Evolutionary conservation across 2,113 vertebrate species (phyloP).

Genomic region (Saimiri boliviensis): DNA sequence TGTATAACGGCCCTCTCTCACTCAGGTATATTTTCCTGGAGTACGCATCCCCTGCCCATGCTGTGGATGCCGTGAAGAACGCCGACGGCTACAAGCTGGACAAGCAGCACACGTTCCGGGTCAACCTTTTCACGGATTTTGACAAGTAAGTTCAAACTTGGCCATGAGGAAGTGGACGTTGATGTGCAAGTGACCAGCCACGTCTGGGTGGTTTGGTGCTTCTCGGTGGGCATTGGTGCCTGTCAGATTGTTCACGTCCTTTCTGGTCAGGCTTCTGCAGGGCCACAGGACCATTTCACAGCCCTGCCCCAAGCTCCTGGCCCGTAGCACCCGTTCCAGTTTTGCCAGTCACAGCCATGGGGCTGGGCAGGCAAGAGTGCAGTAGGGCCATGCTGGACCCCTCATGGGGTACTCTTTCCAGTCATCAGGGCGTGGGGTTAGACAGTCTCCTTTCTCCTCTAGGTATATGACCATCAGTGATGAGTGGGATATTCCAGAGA

Average conservation of each 20-base stretch:
- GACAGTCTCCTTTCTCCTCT: conserved; percentile 24
- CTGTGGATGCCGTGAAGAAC: conserved; percentile 95
- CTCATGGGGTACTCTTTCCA: neutral
- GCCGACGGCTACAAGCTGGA: conserved; percentile 99
- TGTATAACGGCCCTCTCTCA: fast-evolving
- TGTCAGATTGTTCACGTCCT: fast-evolving
- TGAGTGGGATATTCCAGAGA: conserved; percentile 97
- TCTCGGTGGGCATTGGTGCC: neutral
- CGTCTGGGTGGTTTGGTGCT: fast-evolving
- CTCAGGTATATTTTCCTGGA: conserved; percentile 98
- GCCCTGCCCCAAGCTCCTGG: fast-evolving
- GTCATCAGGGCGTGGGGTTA: fast-evolving
- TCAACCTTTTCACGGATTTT: conserved; percentile 98
- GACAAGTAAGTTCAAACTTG: conserved; percentile 91
- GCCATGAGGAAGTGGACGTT: fast-evolving
- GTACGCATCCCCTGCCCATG: conserved; percentile 93
- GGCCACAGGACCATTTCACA: fast-evolving
- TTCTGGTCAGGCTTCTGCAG: fast-evolving
- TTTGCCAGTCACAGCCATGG: fast-evolving
- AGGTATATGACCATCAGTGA: conserved; percentile 98
- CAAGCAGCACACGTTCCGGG: conserved; percentile 98
- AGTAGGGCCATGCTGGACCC: too few species aligned
- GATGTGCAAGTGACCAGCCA: neutral
- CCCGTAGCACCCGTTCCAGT: fast-evolving
- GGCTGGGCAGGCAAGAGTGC: fast-evolving